These are phyloP conservation scores for Poecilus cupreus DNA, from an alignment of 2,888 invertebrate species.

Conservation along the genomic window DNA sequence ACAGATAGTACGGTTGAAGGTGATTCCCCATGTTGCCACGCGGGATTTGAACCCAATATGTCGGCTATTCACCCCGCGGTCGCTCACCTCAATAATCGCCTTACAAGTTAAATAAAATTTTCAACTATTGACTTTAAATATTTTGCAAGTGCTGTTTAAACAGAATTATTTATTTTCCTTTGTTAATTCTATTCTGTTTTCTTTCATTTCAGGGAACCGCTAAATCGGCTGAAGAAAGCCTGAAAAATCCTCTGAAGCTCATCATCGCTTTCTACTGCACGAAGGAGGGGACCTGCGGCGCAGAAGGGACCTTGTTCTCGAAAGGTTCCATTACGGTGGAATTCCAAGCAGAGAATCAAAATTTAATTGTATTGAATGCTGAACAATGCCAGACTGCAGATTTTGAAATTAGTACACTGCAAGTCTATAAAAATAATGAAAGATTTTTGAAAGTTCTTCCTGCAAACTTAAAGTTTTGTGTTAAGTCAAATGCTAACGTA, in stretches of 20 bases:
- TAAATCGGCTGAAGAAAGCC: neutral
- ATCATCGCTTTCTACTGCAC: neutral
- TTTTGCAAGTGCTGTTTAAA: neutral
- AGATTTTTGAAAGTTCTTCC: neutral
- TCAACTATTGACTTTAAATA: neutral
- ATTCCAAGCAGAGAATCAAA: neutral
- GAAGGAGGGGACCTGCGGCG: neutral
- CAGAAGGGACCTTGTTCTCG: neutral
- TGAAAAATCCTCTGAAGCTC: constrained; percentile 3
- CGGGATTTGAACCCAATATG: too few species aligned
- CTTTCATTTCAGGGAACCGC: constrained; percentile 22
- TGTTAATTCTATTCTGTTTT: neutral
- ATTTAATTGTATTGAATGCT: neutral
- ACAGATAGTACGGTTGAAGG: too few species aligned
- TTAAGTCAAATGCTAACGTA: neutral
- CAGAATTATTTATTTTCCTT: neutral
- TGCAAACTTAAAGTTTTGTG: neutral
- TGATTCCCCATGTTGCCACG: too few species aligned
- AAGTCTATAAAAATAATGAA: constrained; percentile 2
- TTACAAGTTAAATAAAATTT: neutral
- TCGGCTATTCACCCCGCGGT: neutral
- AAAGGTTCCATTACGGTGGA: constrained; percentile 1
- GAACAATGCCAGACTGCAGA: neutral
- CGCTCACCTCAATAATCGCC: neutral
- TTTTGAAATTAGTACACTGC: neutral